Percentiles rank a stretch among this genome's conserved stretches.
Evolutionary conservation across 2,888 invertebrate species (phyloP).

Genomic region (Hirtodrosophila duncani): DNA sequence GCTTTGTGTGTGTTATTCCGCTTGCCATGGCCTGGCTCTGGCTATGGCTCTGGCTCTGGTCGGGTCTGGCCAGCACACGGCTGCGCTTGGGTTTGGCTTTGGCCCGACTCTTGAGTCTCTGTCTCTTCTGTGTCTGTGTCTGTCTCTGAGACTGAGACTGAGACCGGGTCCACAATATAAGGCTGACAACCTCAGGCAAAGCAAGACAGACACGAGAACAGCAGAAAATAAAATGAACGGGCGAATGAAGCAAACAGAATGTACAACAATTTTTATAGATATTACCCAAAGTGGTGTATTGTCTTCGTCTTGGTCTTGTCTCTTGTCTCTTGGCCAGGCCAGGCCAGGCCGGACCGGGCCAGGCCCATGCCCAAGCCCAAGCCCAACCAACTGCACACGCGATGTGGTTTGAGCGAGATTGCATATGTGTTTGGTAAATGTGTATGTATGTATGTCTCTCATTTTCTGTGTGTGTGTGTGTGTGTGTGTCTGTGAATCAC

Average conservation of each 20-base stretch:
- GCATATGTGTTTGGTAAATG: too few species aligned
- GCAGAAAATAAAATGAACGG: slow-evolving; percentile 38
- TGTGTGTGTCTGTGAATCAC: too few species aligned
- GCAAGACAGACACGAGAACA: slow-evolving; percentile 10
- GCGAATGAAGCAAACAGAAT: slow-evolving; percentile 40
- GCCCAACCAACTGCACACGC: slow-evolving; percentile 39
- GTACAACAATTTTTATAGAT: slow-evolving; percentile 59
- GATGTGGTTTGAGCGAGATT: slow-evolving; percentile 42
- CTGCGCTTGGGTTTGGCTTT: too few species aligned
- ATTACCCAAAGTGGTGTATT: slow-evolving; percentile 60
- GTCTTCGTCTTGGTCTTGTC: slow-evolving; percentile 2
- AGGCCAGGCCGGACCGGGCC: slow-evolving; percentile 9
- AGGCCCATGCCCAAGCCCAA: slow-evolving; percentile 13
- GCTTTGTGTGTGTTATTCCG: slow-evolving; percentile 61
- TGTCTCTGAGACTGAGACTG: too few species aligned
- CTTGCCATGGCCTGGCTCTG: slow-evolving; percentile 50
- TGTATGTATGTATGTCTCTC: too few species aligned
- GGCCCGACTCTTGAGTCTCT: too few species aligned
- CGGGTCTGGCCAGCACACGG: too few species aligned
- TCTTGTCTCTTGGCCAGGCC: slow-evolving; percentile 38
- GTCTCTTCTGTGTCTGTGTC: too few species aligned
- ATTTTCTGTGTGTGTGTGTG: too few species aligned
- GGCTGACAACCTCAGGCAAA: slow-evolving; percentile 70
- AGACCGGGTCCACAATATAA: slow-evolving; percentile 63
- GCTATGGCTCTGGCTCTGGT: slow-evolving; percentile 32